Evolutionary conservation across 2,113 vertebrate genomes (phyloP).

Genomic region (Hypanus sabinus): DNA sequence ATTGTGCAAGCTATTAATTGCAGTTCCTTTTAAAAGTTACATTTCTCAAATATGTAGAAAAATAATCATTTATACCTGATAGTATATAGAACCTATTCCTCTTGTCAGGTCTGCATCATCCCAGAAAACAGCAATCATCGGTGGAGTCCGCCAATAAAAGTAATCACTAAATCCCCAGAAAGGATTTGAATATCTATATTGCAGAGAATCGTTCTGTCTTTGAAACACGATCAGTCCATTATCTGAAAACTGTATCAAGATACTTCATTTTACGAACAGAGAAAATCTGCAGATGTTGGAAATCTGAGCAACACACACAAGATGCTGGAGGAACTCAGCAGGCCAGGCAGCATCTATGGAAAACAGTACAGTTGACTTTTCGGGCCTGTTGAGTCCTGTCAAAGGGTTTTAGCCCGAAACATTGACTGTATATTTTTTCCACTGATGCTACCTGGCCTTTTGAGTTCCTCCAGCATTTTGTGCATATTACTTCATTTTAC

Average conservation of each 20-base stretch:
- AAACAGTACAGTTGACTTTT: too few species aligned
- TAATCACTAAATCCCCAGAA: constrained; percentile 8
- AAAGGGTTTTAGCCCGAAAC: too few species aligned
- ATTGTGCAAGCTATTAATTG: not conserved
- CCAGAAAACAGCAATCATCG: constrained; percentile 63
- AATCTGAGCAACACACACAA: too few species aligned
- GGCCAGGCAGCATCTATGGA: too few species aligned
- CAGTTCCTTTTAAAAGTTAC: not conserved
- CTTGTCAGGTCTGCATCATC: constrained; percentile 62
- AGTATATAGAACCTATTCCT: constrained; percentile 52
- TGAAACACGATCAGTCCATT: constrained; percentile 65
- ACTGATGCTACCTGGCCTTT: too few species aligned
- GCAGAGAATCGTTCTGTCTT: constrained; percentile 16
- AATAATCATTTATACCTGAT: constrained; percentile 49
- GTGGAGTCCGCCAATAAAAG: not conserved
- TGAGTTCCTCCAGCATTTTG: too few species aligned
- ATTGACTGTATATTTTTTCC: too few species aligned
- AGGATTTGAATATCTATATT: not conserved
- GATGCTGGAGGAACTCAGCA: too few species aligned
- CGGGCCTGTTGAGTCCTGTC: too few species aligned
- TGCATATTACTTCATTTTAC: constrained; percentile 3
- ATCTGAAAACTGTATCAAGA: constrained; percentile 61
- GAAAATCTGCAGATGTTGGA: too few species aligned
- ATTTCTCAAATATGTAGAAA: not conserved
- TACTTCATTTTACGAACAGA: not conserved